phyloP scores from a whole-genome alignment of 2,888 invertebrate species.

The Coelinius sp. region DNA sequence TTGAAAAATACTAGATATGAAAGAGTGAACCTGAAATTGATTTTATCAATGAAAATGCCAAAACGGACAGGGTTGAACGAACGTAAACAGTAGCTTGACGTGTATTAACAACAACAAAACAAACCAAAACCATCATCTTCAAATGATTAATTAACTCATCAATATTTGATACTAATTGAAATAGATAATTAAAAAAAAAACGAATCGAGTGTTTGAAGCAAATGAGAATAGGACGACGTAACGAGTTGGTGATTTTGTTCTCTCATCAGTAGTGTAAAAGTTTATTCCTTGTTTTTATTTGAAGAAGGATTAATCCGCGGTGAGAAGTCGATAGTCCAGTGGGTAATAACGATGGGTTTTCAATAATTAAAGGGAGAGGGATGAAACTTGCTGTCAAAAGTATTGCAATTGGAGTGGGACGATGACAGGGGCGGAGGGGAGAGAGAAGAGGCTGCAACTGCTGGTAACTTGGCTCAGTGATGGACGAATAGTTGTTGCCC shows the following conservation, averaged over 20 bases:
- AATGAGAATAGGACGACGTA: background rate
- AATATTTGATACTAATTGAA: background rate
- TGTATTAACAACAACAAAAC: background rate
- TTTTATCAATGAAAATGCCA: background rate
- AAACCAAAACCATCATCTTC: background rate
- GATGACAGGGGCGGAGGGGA: background rate
- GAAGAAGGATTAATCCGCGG: background rate
- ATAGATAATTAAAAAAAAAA: background rate
- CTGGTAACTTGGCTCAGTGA: slow-evolving; percentile 2
- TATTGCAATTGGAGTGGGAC: background rate
- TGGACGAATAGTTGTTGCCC: slow-evolving; percentile 1
- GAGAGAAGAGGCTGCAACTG: slow-evolving; percentile 7
- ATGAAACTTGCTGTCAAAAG: slow-evolving; percentile 22
- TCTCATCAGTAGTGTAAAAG: background rate
- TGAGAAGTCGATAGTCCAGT: background rate
- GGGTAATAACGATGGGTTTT: slow-evolving; percentile 14
- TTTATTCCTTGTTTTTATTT: background rate
- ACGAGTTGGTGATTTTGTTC: background rate
- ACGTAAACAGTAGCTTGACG: background rate
- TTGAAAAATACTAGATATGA: background rate
- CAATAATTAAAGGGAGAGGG: slow-evolving; percentile 15
- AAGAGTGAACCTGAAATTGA: background rate
- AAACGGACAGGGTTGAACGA: background rate
- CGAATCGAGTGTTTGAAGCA: background rate
- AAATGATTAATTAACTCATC: background rate